Evolutionary conservation across 2,888 invertebrate genomes (phyloP).

Genomic region (Aplocera efformata): DNA sequence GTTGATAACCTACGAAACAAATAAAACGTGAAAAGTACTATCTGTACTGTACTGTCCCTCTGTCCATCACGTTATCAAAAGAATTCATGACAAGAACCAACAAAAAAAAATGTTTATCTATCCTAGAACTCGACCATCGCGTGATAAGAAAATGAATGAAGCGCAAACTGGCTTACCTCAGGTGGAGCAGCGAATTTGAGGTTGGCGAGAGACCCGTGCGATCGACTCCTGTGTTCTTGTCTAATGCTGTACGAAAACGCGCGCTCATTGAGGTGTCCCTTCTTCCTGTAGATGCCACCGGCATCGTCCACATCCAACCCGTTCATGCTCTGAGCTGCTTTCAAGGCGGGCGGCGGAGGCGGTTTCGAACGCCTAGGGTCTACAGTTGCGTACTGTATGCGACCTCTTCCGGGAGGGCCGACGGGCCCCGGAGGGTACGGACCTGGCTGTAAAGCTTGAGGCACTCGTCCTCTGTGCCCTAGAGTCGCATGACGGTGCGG

Average conservation of each 20-base stretch:
- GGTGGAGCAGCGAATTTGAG: conserved; percentile 91
- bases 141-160: not conserved
- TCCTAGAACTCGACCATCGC: too few species aligned
- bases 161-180: conserved; percentile 55
- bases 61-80: too few species aligned
- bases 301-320: conserved; percentile 83
- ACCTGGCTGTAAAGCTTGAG: conserved; percentile 76
- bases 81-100: too few species aligned
- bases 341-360: conserved; percentile 80
- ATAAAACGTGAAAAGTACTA: too few species aligned
- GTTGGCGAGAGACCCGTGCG: conserved; percentile 95
- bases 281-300: conserved; percentile 91
- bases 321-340: conserved; percentile 84
- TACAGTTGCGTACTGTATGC: conserved; percentile 82
- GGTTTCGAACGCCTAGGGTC: conserved; percentile 84
- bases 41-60: too few species aligned
- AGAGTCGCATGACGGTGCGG: conserved; percentile 74
- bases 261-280: conserved; percentile 94
- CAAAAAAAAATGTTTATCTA: too few species aligned
- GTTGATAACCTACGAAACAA: too few species aligned
- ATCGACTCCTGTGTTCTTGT: conserved; percentile 95
- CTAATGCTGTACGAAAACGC: conserved; percentile 96
- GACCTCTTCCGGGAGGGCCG: conserved; percentile 55
- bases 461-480: conserved; percentile 80
- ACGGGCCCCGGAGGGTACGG: conserved; percentile 61